Base-by-base conservation (phyloP, 2,113 vertebrate genomes). In the Osmerus eperlanus region DNA sequence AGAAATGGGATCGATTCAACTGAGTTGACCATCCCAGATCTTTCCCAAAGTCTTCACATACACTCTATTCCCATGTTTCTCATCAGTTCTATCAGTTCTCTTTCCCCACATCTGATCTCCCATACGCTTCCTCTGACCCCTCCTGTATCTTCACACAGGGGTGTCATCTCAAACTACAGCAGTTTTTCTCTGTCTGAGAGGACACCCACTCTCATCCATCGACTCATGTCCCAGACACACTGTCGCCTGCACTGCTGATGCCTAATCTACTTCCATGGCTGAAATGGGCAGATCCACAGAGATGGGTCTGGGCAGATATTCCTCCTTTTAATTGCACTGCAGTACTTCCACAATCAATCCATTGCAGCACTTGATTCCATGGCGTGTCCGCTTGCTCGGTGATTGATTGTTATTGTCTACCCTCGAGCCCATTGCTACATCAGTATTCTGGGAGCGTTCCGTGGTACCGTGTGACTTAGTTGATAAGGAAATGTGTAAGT, bases 401-500 rank as follows among this genome's bases (percentile, higher is more conserved):
- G 63, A 75, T 58, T 59, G 53, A 32, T 32, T 55, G 67, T 53
- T 76, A 60, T 54, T 78, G 58, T 80, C 72, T 81, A 63, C 75
- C 76, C 77, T 80, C 23, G 67, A 59, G 19, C 56, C 28, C 21
- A 58, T 74, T 77, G 67, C 41, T 73, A 28, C 62, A 73, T 82
- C 28, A 54, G 21, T 70, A 14, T 51, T 67, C 72, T 61, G 70
- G 67, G 19, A 36, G 32, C 7, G 56, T 61, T 71, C 21, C 15
- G 47, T 9, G 55, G 59, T 56, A 75, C 41, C 19, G 68, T 41
- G 53, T 67, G 72, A 74, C 56, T 80, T 76, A 82, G 86, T 78
- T 85, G 82, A 80, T 81, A 73, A 28, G 73, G 36, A 62, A 76
- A 73, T 69, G 72, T 21, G 15, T 19, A 69, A 41, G 18, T 62